Percentiles rank a stretch among this genome's conserved stretches.
Evolutionary conservation across 2,888 invertebrate genomes (phyloP).

Genomic region (Zootermopsis nevadensis): DNA sequence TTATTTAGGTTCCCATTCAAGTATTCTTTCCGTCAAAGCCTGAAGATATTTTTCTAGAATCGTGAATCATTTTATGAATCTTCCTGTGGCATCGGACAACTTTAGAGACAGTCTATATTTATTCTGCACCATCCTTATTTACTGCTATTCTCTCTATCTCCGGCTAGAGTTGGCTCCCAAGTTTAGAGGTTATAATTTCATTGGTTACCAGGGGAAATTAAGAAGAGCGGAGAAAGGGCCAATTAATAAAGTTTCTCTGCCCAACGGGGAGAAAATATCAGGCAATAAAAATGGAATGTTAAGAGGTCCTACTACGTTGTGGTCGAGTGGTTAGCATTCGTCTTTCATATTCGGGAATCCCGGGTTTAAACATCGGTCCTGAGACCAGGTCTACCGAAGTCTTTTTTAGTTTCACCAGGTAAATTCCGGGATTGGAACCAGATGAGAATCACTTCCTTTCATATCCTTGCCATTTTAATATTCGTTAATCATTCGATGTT

Average conservation of each 20-base stretch:
- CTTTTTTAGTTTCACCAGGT: no score
- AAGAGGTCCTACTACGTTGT: not conserved
- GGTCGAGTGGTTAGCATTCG: not conserved
- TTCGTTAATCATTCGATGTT: no score
- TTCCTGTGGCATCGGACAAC: not conserved
- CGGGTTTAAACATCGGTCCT: no score
- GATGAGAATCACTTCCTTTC: no score
- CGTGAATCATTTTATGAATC: not conserved
- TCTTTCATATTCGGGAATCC: no score
- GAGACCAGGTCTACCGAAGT: no score
- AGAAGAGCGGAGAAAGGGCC: not conserved
- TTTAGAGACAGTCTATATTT: not conserved
- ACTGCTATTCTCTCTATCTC: not conserved
- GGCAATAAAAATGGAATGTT: not conserved
- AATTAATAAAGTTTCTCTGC: not conserved
- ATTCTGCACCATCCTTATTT: not conserved
- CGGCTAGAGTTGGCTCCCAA: not conserved
- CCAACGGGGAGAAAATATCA: not conserved
- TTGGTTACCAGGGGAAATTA: not conserved
- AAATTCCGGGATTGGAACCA: no score
- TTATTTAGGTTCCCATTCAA: no score
- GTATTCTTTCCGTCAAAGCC: not conserved
- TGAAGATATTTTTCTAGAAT: not conserved
- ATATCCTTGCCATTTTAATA: no score
- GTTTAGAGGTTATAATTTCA: slow-evolving; percentile 1